Conservation (phyloP, 1,140 invertebrate genomes). For the Caenorhabditis tropicalis region DNA sequence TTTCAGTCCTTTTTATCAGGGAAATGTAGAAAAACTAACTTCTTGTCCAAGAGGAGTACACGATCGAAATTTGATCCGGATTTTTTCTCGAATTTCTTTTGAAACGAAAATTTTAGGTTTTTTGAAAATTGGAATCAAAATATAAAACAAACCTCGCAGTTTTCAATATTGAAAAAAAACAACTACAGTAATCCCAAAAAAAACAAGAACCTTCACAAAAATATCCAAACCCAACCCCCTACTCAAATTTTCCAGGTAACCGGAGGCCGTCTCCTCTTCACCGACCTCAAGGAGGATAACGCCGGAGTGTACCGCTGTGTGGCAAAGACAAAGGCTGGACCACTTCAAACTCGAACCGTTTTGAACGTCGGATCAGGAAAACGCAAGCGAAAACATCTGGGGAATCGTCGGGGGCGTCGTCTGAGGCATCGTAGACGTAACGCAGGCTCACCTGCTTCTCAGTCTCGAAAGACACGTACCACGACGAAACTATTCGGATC, state of each 20-base stretch:
- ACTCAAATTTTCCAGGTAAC: slow-evolving; percentile 64
- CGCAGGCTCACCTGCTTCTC: background rate
- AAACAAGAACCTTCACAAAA: background rate
- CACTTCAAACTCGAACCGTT: slow-evolving; percentile 61
- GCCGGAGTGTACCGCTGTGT: slow-evolving; percentile 67
- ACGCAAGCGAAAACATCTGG: slow-evolving; percentile 69
- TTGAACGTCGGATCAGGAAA: slow-evolving; percentile 67
- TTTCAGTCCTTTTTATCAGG: too few species aligned
- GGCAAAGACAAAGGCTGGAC: slow-evolving; percentile 61
- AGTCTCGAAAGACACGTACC: background rate
- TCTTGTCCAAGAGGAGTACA: too few species aligned
- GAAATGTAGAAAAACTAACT: too few species aligned
- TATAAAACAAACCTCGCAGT: too few species aligned
- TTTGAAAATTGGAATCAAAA: too few species aligned
- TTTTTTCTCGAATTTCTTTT: too few species aligned
- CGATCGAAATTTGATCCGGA: too few species aligned
- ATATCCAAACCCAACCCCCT: background rate
- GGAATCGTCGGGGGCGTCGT: slow-evolving; percentile 48
- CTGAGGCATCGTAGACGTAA: slow-evolving; percentile 53
- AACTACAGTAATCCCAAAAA: background rate
- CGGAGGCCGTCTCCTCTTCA: slow-evolving; percentile 70
- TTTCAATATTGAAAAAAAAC: too few species aligned
- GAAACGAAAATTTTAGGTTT: too few species aligned
- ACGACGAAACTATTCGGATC: slow-evolving; percentile 59
- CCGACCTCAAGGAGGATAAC: slow-evolving; percentile 64